Conservation (phyloP, 1,140 invertebrate species). For the Oncopeltus fasciatus region DNA sequence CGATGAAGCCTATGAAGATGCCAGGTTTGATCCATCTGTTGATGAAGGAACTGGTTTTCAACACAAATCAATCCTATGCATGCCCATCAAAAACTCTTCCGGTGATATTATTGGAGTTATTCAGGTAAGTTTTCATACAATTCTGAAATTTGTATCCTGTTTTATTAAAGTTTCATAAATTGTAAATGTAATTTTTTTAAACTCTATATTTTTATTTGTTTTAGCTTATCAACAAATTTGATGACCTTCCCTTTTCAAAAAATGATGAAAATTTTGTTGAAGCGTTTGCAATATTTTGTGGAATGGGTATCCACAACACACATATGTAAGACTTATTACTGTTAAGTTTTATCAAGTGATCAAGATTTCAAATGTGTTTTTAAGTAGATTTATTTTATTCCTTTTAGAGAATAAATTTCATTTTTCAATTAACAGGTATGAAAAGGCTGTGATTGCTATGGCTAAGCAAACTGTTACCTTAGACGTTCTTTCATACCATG, state of each 20-base stretch:
- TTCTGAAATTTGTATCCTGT: background rate
- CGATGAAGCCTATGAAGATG: slow-evolving; percentile 77
- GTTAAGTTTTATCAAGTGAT: background rate
- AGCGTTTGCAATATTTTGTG: slow-evolving; percentile 94
- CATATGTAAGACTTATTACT: slow-evolving; percentile 50
- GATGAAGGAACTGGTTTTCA: slow-evolving; percentile 62
- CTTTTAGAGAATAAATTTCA: slow-evolving; percentile 8
- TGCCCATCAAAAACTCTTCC: slow-evolving; percentile 82
- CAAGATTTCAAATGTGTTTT: background rate
- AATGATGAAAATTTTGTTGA: slow-evolving; percentile 89
- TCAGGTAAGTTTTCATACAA: slow-evolving; percentile 37
- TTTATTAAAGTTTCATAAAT: background rate
- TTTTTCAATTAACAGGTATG: slow-evolving; percentile 47
- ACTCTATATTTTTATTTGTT: slow-evolving; percentile 22
- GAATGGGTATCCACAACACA: slow-evolving; percentile 94
- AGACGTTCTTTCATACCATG: slow-evolving; percentile 91
- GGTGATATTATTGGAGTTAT: slow-evolving; percentile 85
- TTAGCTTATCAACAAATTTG: slow-evolving; percentile 82
- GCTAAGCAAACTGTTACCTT: slow-evolving; percentile 90
- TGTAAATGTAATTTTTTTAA: background rate
- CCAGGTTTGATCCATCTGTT: slow-evolving; percentile 76
- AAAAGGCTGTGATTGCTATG: slow-evolving; percentile 81
- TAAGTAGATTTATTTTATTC: slow-evolving; percentile 1
- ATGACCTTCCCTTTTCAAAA: slow-evolving; percentile 72
- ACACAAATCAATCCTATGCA: slow-evolving; percentile 75